These are phyloP conservation scores for Bombycilla garrulus DNA, from an alignment of 2,113 vertebrate genomes.

Conservation along the genomic window DNA sequence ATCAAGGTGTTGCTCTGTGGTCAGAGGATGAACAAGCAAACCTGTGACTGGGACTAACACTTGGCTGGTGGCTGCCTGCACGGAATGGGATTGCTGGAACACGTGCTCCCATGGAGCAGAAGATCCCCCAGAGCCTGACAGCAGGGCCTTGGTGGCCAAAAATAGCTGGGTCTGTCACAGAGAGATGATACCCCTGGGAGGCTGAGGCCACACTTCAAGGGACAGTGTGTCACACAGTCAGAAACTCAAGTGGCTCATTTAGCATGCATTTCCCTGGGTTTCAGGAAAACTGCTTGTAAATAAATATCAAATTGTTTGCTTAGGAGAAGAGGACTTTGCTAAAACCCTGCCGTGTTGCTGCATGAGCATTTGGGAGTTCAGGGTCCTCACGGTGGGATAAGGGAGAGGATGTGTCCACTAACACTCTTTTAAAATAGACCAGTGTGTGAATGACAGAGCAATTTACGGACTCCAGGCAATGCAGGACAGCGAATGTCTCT, in stretches of 20 bases:
- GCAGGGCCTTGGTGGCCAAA: background rate
- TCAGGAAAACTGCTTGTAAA: background rate
- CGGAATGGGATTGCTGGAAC: fast-evolving
- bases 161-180: background rate
- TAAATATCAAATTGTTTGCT: background rate
- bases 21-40: background rate
- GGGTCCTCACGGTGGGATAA: background rate
- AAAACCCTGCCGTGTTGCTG: background rate
- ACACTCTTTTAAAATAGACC: background rate
- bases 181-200: background rate
- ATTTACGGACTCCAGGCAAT: background rate
- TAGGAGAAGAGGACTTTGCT: background rate
- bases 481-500: background rate
- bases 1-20: background rate
- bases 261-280: background rate
- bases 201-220: background rate
- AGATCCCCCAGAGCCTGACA: background rate
- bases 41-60: background rate
- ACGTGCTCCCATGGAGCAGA: fast-evolving
- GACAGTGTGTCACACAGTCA: background rate
- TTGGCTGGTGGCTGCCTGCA: background rate
- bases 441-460: conserved; percentile 1
- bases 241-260: background rate
- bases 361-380: background rate
- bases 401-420: background rate